Base-by-base conservation (phyloP, 2,113 vertebrate species). In the Poeciliopsis prolifica region DNA sequence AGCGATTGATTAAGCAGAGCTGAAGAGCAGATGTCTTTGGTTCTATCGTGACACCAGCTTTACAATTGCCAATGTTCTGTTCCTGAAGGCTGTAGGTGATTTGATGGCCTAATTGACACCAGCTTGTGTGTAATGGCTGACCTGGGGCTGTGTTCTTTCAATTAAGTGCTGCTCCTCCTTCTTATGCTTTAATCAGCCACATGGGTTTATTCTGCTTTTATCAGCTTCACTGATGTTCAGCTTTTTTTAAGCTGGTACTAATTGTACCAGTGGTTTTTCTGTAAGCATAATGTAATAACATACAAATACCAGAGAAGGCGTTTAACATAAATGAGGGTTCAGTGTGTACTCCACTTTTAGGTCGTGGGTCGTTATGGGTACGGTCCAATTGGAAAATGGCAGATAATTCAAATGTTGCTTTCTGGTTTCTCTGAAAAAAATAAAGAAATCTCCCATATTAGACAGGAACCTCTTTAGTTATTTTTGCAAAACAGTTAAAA, bases 91-190 rank as follows among this genome's bases (percentile, higher is more conserved):
- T 91, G 73, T n/a, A 65, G 61, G 86, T 85, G 84, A 86, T 92
- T 92, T 86, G 86, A 91, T 87, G 88, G 86, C 81, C 89, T 93
- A 93, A 91, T 93, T 93, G 93, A 92, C 90, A 92, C 89, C 80
- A 88, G 88, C 88, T 83, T 93, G 86, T 89, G 81, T 72, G 70
- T 92, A 92, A 94, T 94, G 79, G 87, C 71, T 90, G 84, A 93
- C 90, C 91, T 74, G 82, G 81, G 90, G 92, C 90, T 70, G 82
- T 90, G 74, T 90, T 91, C 73, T 88, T 92, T 92, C 90, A 92
- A 93, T 92, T 92, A 93, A 86, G 70, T 70, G 54, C 73, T 84
- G 70, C 81, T 73, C 80, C 79, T 86, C 75, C 74, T 76, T 10
- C 79, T 70, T 82, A 68, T 74, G 79, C 71, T 84, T 77, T 74